Percentiles rank a stretch among this genome's conserved stretches.
These are phyloP conservation scores for Orthonyx spaldingii DNA, from an alignment of 2,113 vertebrate genomes.

Conservation along the genomic window DNA sequence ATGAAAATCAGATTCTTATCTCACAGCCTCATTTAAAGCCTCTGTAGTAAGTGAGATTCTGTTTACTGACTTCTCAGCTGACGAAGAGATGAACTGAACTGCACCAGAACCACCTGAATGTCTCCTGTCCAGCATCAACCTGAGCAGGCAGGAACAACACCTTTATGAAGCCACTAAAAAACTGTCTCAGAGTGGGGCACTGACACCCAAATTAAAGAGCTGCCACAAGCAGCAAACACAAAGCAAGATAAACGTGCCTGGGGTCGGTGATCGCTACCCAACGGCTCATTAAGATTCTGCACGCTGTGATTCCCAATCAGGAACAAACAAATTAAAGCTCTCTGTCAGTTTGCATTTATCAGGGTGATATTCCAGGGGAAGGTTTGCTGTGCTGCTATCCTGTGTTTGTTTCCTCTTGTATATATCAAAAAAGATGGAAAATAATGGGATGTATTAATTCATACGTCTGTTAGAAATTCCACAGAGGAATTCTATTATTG, in stretches of 20 bases:
- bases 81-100: background rate
- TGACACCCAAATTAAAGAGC: background rate
- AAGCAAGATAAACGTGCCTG: background rate
- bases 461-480: background rate
- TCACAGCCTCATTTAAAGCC: background rate
- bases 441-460: background rate
- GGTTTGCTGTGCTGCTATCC: background rate
- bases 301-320: background rate
- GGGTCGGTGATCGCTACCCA: background rate
- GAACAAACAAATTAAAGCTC: constrained; percentile 32
- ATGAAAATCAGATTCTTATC: background rate
- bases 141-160: background rate
- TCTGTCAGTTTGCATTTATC: constrained; percentile 42
- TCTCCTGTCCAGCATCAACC: background rate
- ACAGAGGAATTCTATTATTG: background rate
- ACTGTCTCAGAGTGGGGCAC: background rate
- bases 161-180: background rate
- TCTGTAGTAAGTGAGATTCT: background rate
- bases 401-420: background rate
- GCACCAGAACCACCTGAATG: background rate
- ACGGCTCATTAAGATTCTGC: constrained; percentile 10
- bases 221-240: background rate
- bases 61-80: background rate
- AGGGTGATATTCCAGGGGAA: background rate
- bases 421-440: background rate